Base-by-base conservation (phyloP, 2,888 invertebrate species). In the Lysandra coridon region DNA sequence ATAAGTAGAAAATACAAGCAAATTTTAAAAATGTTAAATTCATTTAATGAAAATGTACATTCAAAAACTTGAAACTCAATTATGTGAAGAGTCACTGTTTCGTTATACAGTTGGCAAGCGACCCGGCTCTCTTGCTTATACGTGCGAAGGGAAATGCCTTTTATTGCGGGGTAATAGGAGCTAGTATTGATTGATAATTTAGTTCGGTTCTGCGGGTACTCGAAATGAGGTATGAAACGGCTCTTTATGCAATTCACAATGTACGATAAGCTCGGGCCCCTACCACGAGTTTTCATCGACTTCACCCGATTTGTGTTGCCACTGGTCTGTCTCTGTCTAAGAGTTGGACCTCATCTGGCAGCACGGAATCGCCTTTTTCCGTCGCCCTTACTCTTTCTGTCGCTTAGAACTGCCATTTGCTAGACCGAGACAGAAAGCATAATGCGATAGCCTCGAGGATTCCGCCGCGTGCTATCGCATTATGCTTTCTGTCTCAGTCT, bases 31-130 rank as follows among this genome's bases (percentile, higher is more conserved):
- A 76, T 76, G 76, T 76, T 76, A 76, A 76, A 57, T 76, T 76
- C 76, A 76, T 76, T 76, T 80, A 81, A 81, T 81, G 81, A 81
- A 82, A 80, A 82, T 81, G 80, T 80, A 78, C 80, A 80, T 82
- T 83, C 84, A 85, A 85, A 86, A 88, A 87, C 86, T 88, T 86
- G 83, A 84, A 89, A 90, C 87, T 88, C 88, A 88, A 89, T 89
- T 89, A 89, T 85, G 87, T 79, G 80, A 40, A 62, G 79, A 79
- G 76, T 78, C 80, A 78, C 76, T 76, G 76, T 76, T 76, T 76
- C 76, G 53, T 76, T 76, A 76, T 76, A 76, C 76, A 76, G 53
- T 76, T 76, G 76, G 76, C 76, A 76, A 76, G 76, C 76, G 23
- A 53, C 57, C 30, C 53, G 76, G 12, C 76, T 53, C 76, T 17